phyloP scores from a whole-genome alignment of 53 echinoderm and acorn worm genomes.

The Patiria pectinifera region DNA sequence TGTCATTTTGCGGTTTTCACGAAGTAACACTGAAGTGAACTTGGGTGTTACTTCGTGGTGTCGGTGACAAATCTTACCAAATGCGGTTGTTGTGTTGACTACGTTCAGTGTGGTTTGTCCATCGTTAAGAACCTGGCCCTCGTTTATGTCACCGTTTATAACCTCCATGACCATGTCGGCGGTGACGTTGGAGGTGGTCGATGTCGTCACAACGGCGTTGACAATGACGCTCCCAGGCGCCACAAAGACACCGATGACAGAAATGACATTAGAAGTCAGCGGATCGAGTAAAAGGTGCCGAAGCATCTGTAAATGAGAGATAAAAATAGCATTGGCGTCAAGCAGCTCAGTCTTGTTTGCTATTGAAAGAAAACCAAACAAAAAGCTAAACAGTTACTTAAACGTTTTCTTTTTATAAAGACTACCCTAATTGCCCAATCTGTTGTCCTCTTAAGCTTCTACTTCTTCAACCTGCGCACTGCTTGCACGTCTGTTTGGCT shows the following conservation, averaged over 20 bases:
- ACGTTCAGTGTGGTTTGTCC: constrained; percentile 4
- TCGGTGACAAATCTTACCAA: neutral
- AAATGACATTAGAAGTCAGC: neutral
- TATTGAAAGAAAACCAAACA: too few relatives aligned
- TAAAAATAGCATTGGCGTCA: neutral
- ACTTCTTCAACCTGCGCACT: too few relatives aligned
- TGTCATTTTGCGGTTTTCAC: too few relatives aligned
- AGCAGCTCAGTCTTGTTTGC: neutral
- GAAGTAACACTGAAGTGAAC: too few relatives aligned
- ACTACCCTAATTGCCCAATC: too few relatives aligned
- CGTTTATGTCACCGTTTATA: neutral
- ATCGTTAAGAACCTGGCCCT: neutral
- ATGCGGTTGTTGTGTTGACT: neutral
- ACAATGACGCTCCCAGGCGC: neutral
- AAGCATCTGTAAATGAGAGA: neutral
- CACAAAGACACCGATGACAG: neutral
- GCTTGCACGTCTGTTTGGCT: too few relatives aligned
- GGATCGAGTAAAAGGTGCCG: neutral
- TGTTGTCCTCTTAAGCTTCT: too few relatives aligned
- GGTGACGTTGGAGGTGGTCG: neutral
- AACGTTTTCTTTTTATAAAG: too few relatives aligned
- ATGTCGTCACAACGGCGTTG: neutral
- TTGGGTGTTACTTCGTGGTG: neutral
- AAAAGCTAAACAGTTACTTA: too few relatives aligned
- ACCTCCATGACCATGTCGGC: neutral